Conservation (phyloP, 2,797 vertebrate species). For the Thunnus albacares region DNA sequence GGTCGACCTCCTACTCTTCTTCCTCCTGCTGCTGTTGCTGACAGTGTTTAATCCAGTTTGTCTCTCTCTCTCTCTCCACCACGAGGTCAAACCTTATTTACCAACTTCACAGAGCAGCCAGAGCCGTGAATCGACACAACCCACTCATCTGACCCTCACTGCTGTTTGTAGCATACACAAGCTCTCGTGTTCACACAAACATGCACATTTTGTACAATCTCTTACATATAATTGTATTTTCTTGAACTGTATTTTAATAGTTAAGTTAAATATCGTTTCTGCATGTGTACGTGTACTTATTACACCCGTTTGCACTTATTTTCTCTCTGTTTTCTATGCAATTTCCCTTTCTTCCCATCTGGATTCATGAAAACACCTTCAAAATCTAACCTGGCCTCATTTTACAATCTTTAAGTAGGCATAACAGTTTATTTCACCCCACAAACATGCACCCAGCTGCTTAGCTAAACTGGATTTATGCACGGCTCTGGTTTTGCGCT, state of each 20-base stretch:
- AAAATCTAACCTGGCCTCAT: neutral
- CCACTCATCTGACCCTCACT: neutral
- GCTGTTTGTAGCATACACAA: neutral
- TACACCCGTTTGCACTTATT: neutral
- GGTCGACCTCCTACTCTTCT: neutral
- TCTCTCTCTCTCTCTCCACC: slow-evolving; percentile 30
- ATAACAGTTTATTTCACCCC: accelerated
- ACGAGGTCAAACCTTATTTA: slow-evolving; percentile 80
- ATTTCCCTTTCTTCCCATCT: accelerated
- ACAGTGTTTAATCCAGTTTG: slow-evolving; percentile 58
- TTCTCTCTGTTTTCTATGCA: neutral
- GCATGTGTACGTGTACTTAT: neutral
- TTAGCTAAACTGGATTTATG: neutral
- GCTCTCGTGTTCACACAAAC: neutral
- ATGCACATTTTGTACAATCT: neutral
- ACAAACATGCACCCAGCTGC: neutral
- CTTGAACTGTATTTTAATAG: neutral
- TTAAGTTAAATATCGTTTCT: neutral
- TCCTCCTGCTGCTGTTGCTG: neutral
- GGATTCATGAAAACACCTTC: neutral
- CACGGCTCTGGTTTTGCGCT: neutral
- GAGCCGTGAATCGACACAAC: slow-evolving; percentile 40
- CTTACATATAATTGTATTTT: neutral
- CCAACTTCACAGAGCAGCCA: slow-evolving; percentile 60
- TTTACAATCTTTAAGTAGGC: accelerated